These are phyloP conservation scores for Eleutherodactylus coqui DNA, from an alignment of 2,797 vertebrate species.

Conservation along the genomic window DNA sequence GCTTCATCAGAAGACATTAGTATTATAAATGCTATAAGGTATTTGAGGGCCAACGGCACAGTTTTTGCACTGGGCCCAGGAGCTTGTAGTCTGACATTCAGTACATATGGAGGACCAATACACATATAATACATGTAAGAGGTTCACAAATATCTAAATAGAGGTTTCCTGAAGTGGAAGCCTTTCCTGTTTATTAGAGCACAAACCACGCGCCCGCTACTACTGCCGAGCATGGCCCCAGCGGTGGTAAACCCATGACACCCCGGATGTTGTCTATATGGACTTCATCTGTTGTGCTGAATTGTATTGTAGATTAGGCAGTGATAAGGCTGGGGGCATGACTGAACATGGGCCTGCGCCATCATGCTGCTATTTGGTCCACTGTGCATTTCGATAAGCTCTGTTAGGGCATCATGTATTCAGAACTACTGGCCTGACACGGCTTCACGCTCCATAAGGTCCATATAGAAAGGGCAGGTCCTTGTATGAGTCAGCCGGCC, in stretches of 20 bases:
- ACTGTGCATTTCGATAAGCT: not conserved
- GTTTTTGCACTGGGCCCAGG: not conserved
- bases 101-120: not conserved
- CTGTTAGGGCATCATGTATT: not conserved
- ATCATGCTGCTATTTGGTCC: not conserved
- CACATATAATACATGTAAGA: not conserved
- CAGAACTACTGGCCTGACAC: not conserved
- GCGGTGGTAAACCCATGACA: not conserved
- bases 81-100: not conserved
- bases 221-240: not conserved
- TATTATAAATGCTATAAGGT: not conserved
- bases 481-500: not conserved
- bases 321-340: not conserved
- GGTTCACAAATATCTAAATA: not conserved
- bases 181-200: not conserved
- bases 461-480: not conserved
- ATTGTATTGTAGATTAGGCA: not conserved
- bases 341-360: not conserved
- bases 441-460: not conserved
- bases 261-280: not conserved
- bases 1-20: not conserved
- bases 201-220: no score
- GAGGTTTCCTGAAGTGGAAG: not conserved
- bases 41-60: no score
- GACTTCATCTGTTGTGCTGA: not conserved